Percentiles rank a stretch among this genome's conserved stretches.
These are phyloP conservation scores for Stenichneumon culpator DNA, from an alignment of 2,888 invertebrate genomes.

Conservation along the genomic window DNA sequence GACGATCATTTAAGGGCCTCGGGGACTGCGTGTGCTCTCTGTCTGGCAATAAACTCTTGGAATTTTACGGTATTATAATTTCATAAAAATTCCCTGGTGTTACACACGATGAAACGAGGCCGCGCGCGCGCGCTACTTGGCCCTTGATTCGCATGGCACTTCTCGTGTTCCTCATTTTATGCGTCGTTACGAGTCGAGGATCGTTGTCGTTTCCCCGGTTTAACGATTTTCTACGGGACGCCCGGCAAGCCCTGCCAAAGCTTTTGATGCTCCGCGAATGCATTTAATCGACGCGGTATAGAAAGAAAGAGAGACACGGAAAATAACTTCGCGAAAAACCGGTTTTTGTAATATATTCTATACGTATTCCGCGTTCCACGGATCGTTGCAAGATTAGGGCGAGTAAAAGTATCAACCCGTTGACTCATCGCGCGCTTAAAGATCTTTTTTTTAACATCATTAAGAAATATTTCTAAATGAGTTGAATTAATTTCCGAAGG, in stretches of 20 bases:
- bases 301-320: conserved; percentile 27
- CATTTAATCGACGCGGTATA: conserved; percentile 50
- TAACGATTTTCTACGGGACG: conserved; percentile 67
- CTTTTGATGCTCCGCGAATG: conserved; percentile 41
- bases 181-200: conserved; percentile 68
- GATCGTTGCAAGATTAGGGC: conserved; percentile 26
- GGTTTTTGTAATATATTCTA: conserved; percentile 48
- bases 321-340: conserved; percentile 43
- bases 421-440: conserved; percentile 43
- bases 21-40: conserved; percentile 28
- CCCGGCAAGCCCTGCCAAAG: conserved; percentile 36
- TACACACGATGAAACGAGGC: conserved; percentile 63
- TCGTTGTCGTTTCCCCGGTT: conserved; percentile 71
- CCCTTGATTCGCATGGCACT: conserved; percentile 31
- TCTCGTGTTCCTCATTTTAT: conserved; percentile 57
- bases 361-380: conserved; percentile 25
- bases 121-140: conserved; percentile 34
- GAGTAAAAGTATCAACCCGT: conserved; percentile 24
- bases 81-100: conserved; percentile 73
- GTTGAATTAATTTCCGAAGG: not conserved
- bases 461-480: not conserved
- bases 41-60: conserved; percentile 71
- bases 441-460: conserved; percentile 26
- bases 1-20: conserved; percentile 61
- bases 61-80: conserved; percentile 76